Base-by-base conservation (phyloP, 2,888 invertebrate species). In the Anaspis maculata region DNA sequence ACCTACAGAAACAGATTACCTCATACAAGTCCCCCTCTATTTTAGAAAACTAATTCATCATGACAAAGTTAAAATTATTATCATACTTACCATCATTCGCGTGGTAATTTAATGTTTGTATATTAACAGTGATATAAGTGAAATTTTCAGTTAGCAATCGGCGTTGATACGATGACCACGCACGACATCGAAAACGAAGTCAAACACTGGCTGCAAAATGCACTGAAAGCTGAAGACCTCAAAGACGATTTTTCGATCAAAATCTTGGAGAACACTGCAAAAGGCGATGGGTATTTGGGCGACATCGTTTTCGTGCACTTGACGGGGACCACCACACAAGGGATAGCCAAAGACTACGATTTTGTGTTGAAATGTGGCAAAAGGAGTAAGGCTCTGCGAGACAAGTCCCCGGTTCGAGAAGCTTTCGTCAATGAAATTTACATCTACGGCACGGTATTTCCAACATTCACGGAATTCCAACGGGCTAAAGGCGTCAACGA, bases 351-450 rank as follows among this genome's bases (percentile, higher is more conserved):
- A 26, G 2, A 24, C 4, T 35, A 35, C 15, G 19, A 28, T 19
- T 14, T 37, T 1, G 37, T 37, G n/a, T 14, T 37, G 14, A 37
- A 37, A 37, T 37, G 37, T 15, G 15, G 9, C 25, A 37, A 37
- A 28, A 4, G 11, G 6, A 28, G 29, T 15, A 12, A 28, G 19
- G 25, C 15, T 15, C 16, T 31, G 9, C 22, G 25, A 1, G 24
- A 27, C 3, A 23, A 12, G 12, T 7, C 21, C 14, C 21, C 34
- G 2, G 13, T 34, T 15, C 16, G 16, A 25, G 26, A 22, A 9
- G 13, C 23, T 6, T 35, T 35, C 15, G 9, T 16, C 1, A 29
- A 34, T 14, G 31, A 35, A 35, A 35, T 32, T 10, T 23, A 15
- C n/a, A 7, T 37, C 4, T 37, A 37, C 15, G 7, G 27, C 3